Evolutionary conservation across 1,140 invertebrate species (phyloP).

Genomic region (Bombus cullumanus): DNA sequence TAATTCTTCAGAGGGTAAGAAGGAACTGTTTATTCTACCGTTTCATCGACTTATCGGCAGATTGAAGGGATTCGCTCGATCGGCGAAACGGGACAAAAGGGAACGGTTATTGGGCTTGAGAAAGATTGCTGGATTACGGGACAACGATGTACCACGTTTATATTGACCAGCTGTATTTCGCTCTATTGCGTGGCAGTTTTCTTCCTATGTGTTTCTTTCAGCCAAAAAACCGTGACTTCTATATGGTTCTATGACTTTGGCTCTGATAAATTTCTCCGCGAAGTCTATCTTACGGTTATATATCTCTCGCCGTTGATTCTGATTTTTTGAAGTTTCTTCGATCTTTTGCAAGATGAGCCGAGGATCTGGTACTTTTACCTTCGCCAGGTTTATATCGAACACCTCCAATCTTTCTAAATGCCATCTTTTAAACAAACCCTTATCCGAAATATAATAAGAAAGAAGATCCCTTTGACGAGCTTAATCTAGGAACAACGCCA

Average conservation of each 20-base stretch:
- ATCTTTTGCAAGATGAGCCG: too few species aligned
- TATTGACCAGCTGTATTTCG: constrained; percentile 43
- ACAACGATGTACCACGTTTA: constrained; percentile 51
- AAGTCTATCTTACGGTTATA: not conserved
- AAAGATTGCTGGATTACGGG: constrained; percentile 64
- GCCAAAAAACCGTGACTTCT: not conserved
- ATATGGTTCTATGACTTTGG: not conserved
- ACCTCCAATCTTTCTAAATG: not conserved
- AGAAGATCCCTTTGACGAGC: not conserved
- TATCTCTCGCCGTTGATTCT: not conserved
- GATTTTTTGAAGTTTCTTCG: not conserved
- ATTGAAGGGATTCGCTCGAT: constrained; percentile 7
- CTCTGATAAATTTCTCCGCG: not conserved
- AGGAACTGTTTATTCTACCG: constrained; percentile 38
- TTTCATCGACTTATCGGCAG: constrained; percentile 42
- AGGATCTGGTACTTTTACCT: too few species aligned
- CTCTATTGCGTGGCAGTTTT: constrained; percentile 41
- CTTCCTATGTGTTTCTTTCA: not conserved
- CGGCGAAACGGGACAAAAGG: constrained; percentile 34
- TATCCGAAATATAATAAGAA: not conserved
- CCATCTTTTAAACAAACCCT: not conserved
- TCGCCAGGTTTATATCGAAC: not conserved
- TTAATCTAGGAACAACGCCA: not conserved
- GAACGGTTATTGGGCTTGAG: constrained; percentile 36
- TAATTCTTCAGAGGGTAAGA: constrained; percentile 23